These are phyloP conservation scores for Sebastes taczanowskii DNA, from an alignment of 2,797 vertebrate genomes.

Conservation along the genomic window DNA sequence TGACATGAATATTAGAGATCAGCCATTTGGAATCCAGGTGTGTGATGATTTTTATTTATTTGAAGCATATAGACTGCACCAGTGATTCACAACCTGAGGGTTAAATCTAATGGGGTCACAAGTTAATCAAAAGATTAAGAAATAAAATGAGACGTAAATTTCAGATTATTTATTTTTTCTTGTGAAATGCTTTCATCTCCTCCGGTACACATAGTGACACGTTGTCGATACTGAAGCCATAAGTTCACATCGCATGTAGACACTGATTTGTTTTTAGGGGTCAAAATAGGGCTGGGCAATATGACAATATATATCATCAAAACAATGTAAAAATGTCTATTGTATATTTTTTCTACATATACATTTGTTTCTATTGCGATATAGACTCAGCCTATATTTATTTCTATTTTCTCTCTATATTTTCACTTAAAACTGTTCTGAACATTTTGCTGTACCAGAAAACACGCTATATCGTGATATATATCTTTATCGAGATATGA, in stretches of 20 bases:
- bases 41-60: slow-evolving; percentile 28
- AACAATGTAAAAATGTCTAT: no score
- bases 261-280: background rate
- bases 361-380: no score
- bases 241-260: background rate
- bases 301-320: no score
- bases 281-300: no score
- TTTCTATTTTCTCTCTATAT: no score
- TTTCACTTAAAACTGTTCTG: no score
- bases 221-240: background rate
- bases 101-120: background rate
- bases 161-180: background rate
- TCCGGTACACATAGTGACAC: background rate
- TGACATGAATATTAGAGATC: slow-evolving; percentile 99
- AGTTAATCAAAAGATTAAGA: background rate
- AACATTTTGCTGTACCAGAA: no score
- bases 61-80: background rate
- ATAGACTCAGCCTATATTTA: no score
- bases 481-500: no score
- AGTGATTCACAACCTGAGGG: background rate
- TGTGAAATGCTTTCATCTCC: background rate
- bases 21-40: slow-evolving; percentile 99
- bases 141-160: background rate
- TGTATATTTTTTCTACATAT: no score
- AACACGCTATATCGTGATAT: no score